Conservation (phyloP, 2,113 vertebrate species). For the Nestor notabilis region DNA sequence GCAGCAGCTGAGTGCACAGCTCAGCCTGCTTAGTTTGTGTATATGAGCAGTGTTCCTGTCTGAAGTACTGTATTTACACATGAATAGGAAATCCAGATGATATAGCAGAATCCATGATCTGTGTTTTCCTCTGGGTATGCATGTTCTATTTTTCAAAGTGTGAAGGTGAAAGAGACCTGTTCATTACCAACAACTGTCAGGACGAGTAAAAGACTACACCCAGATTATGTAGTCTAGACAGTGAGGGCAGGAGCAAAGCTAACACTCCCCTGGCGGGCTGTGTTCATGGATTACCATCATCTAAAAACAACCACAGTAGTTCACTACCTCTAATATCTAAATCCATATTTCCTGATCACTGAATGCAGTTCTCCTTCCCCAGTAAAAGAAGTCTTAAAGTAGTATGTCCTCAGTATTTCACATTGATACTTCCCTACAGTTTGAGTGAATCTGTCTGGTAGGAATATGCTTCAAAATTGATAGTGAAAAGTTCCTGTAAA, state of each 20-base stretch:
- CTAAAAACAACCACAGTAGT: background rate
- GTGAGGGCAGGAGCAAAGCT: background rate
- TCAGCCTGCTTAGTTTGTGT: background rate
- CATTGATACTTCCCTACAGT: background rate
- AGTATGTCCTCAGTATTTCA: background rate
- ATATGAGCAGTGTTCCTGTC: background rate
- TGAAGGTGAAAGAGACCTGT: background rate
- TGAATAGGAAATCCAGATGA: background rate
- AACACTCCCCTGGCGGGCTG: background rate
- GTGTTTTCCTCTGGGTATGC: background rate
- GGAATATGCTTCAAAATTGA: background rate
- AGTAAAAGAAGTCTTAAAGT: background rate
- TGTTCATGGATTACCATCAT: background rate
- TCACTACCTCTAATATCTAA: background rate
- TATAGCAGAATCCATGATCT: background rate
- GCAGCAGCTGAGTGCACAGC: background rate
- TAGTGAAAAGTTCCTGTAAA: background rate
- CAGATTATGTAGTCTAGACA: background rate
- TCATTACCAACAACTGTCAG: background rate
- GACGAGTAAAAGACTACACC: background rate
- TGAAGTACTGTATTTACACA: background rate
- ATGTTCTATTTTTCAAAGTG: background rate
- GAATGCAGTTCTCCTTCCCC: background rate
- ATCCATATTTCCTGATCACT: background rate
- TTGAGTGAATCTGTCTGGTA: background rate